Evolutionary conservation across 2,113 vertebrate genomes (phyloP).

Genomic region (Myocastor coypus): DNA sequence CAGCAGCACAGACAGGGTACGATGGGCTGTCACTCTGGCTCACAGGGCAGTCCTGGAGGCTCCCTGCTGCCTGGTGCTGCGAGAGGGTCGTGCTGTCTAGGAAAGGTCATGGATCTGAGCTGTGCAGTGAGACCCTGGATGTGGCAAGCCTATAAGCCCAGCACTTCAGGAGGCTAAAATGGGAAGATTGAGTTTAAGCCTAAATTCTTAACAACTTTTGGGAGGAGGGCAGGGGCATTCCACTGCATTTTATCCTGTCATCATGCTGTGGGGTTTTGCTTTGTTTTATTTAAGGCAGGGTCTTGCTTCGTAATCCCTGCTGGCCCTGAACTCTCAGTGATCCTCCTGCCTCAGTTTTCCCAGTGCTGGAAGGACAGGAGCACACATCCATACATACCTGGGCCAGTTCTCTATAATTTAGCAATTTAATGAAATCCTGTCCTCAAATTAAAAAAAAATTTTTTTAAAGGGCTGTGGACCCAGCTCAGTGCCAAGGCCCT

Average conservation of each 20-base stretch:
- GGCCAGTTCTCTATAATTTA: not conserved
- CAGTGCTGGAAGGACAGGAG: not conserved
- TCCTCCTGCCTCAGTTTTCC: not conserved
- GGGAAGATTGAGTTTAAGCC: not conserved
- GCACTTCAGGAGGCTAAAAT: too few relatives aligned
- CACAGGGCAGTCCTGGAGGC: too few relatives aligned
- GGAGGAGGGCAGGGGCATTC: not conserved
- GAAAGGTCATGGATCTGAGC: not conserved
- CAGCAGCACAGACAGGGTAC: too few relatives aligned
- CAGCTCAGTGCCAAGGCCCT: not conserved
- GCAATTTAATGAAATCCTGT: not conserved
- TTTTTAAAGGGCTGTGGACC: not conserved
- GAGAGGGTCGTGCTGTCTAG: too few relatives aligned
- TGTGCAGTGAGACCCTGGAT: not conserved
- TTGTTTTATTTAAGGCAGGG: not conserved
- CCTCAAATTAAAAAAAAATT: not conserved
- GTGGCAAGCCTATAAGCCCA: too few relatives aligned
- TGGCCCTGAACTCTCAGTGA: not conserved
- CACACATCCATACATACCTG: not conserved
- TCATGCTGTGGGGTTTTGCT: not conserved
- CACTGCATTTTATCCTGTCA: not conserved
- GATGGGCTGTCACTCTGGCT: too few relatives aligned
- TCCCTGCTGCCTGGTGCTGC: too few relatives aligned
- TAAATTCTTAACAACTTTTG: not conserved
- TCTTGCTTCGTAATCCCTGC: not conserved